Percentiles rank a stretch among this genome's conserved stretches.
Evolutionary conservation across 2,888 invertebrate genomes (phyloP).

Genomic region (Melanchra persicariae): DNA sequence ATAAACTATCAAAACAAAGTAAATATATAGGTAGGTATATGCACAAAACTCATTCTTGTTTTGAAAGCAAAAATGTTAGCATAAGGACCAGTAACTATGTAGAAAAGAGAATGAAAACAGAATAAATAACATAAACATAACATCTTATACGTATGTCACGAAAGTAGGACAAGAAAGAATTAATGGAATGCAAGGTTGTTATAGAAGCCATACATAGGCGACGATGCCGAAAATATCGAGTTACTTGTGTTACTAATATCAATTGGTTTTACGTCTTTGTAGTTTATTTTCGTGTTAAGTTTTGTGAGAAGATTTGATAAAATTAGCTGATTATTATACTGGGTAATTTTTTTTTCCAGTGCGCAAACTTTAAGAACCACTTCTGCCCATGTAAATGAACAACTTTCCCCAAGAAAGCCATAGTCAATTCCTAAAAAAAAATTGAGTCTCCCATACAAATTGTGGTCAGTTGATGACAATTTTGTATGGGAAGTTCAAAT

Average conservation of each 20-base stretch:
- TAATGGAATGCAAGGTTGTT: slow-evolving; percentile 66
- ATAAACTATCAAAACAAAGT: neutral
- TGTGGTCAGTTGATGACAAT: too few species aligned
- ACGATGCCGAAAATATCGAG: slow-evolving; percentile 61
- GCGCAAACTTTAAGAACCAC: too few species aligned
- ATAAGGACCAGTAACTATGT: neutral
- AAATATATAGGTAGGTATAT: neutral
- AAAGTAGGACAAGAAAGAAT: slow-evolving; percentile 68
- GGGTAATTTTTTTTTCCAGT: too few species aligned
- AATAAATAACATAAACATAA: slow-evolving; percentile 32
- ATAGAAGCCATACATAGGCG: slow-evolving; percentile 64
- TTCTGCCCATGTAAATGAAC: too few species aligned
- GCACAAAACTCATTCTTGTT: slow-evolving; percentile 5
- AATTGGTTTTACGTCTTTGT: slow-evolving; percentile 30
- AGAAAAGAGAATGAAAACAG: slow-evolving; percentile 7
- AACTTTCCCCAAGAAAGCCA: too few species aligned
- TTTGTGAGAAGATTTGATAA: slow-evolving; percentile 1
- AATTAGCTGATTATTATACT: too few species aligned
- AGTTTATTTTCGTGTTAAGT: slow-evolving; percentile 17
- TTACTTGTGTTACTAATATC: slow-evolving; percentile 61
- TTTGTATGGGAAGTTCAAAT: too few species aligned
- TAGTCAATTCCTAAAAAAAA: too few species aligned
- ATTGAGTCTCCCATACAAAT: too few species aligned
- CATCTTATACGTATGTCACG: slow-evolving; percentile 29
- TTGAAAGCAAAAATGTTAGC: slow-evolving; percentile 18